These are phyloP conservation scores for Blastomussa wellsi DNA, from an alignment of 92 coral and sea anemone genomes.

Conservation along the genomic window DNA sequence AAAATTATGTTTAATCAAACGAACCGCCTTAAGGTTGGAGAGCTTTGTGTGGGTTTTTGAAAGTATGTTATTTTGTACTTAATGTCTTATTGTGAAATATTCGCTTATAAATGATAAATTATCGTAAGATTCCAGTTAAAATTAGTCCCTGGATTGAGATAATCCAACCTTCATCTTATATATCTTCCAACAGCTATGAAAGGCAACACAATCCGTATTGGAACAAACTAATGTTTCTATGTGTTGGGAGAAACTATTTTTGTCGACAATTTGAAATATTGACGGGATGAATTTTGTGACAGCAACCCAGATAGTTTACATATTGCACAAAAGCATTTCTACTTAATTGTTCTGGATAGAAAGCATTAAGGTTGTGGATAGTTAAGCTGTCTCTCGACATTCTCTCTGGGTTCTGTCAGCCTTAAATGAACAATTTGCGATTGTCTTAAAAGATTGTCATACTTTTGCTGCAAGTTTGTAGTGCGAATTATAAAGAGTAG, in stretches of 20 bases:
- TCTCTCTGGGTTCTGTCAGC: neutral
- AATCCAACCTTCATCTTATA: neutral
- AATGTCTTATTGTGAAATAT: neutral
- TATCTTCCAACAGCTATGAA: neutral
- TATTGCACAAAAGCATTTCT: neutral
- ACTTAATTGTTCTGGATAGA: neutral
- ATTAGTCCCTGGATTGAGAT: neutral
- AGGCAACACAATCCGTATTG: neutral
- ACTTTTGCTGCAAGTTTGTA: neutral
- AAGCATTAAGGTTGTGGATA: neutral
- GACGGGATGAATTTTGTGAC: neutral
- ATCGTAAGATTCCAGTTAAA: neutral
- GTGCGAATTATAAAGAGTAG: neutral
- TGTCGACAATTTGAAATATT: neutral
- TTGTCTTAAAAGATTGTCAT: neutral
- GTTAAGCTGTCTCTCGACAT: neutral
- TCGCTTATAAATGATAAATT: neutral
- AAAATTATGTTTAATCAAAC: neutral
- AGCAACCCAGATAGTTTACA: neutral
- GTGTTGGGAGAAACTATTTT: neutral
- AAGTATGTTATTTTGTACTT: constrained; percentile 20
- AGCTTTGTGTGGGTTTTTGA: constrained; percentile 5
- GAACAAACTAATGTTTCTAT: neutral
- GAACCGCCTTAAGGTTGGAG: neutral
- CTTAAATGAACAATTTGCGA: neutral